Evolutionary conservation across 2,888 invertebrate species (phyloP).

Genomic region (Troides aeacus): DNA sequence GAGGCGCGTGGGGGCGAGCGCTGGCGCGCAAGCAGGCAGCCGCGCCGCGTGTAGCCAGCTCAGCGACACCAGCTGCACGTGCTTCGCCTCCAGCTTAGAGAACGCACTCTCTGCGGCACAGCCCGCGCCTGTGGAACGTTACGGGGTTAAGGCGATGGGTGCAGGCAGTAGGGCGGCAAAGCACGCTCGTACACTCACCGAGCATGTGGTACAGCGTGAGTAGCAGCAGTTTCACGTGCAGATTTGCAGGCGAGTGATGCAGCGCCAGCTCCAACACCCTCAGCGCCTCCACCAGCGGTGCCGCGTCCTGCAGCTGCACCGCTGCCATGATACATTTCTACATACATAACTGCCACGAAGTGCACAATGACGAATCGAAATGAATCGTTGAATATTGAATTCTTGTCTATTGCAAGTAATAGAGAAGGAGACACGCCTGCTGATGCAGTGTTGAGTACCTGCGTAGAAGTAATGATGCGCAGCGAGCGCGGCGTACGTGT

Average conservation of each 20-base stretch:
- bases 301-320: slow-evolving; percentile 71
- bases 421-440: too few species aligned
- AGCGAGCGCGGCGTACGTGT: slow-evolving; percentile 89
- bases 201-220: slow-evolving; percentile 89
- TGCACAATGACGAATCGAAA: too few species aligned
- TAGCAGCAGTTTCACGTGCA: slow-evolving; percentile 91
- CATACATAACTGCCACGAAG: not conserved
- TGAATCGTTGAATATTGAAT: too few species aligned
- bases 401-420: not conserved
- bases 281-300: slow-evolving; percentile 82
- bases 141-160: not conserved
- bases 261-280: slow-evolving; percentile 87
- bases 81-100: slow-evolving; percentile 92
- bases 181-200: slow-evolving; percentile 69
- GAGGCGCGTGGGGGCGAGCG: slow-evolving; percentile 84
- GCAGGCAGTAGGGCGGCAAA: not conserved
- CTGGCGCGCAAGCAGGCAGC: slow-evolving; percentile 85
- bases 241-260: slow-evolving; percentile 90
- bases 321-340: slow-evolving; percentile 53
- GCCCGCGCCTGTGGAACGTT: slow-evolving; percentile 46
- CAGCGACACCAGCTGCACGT: slow-evolving; percentile 94
- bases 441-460: slow-evolving; percentile 42
- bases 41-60: slow-evolving; percentile 91
- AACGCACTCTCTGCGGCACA: slow-evolving; percentile 86
- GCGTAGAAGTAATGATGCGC: slow-evolving; percentile 83